phyloP scores from a whole-genome alignment of 2,113 vertebrate species.

The Indri indri region DNA sequence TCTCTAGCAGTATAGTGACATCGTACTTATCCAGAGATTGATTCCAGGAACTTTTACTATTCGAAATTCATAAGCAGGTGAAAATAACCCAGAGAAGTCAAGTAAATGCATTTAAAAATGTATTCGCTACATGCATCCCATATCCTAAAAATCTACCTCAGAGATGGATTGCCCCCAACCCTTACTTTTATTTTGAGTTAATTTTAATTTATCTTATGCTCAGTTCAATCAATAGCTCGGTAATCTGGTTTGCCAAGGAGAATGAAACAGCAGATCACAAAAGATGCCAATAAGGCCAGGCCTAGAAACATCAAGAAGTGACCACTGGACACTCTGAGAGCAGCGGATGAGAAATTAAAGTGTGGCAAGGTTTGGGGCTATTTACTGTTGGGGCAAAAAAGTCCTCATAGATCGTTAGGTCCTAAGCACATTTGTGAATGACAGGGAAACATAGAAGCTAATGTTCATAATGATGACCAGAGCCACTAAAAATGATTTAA shows the following conservation, averaged over 20 bases:
- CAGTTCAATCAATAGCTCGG: not conserved
- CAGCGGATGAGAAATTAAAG: not conserved
- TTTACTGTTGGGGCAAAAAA: not conserved
- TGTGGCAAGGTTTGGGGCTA: not conserved
- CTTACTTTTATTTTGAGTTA: conserved; percentile 7
- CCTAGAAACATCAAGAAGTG: not conserved
- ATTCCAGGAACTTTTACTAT: not conserved
- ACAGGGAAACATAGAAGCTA: not conserved
- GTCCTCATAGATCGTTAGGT: not conserved
- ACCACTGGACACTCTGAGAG: not conserved
- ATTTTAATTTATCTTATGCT: not conserved
- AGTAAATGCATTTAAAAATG: not conserved
- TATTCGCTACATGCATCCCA: not conserved
- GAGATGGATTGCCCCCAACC: not conserved
- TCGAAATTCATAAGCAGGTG: not conserved
- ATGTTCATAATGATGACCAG: not conserved
- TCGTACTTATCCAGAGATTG: not conserved
- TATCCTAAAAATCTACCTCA: not conserved
- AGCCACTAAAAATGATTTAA: not conserved
- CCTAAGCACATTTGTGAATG: not conserved
- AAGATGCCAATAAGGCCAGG: not conserved
- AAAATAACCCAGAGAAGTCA: not conserved
- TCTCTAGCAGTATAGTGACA: not conserved
- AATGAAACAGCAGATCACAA: not conserved
- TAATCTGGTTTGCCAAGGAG: not conserved